phyloP scores from a whole-genome alignment of 2,888 invertebrate genomes.

The Amiota mariae region DNA sequence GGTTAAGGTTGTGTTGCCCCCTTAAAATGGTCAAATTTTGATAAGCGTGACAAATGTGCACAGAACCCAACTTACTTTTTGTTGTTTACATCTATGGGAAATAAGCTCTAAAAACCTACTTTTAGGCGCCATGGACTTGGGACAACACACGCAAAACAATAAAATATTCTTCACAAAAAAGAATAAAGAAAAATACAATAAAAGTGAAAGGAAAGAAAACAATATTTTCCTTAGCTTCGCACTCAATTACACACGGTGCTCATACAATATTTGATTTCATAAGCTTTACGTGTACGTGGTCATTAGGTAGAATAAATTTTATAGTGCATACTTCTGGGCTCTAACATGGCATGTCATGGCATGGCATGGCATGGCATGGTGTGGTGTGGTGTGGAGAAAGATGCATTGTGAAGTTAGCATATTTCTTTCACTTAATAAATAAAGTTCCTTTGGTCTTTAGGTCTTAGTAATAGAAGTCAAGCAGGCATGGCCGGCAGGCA shows the following conservation, averaged over 20 bases:
- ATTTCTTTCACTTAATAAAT: conserved; percentile 15
- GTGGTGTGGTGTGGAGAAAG: too few species aligned
- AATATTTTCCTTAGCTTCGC: conserved; percentile 38
- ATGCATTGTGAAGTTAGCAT: not conserved
- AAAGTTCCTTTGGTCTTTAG: not conserved
- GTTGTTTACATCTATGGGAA: too few species aligned
- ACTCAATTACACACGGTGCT: conserved; percentile 46
- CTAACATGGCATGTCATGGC: not conserved
- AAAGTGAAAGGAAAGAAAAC: conserved; percentile 16
- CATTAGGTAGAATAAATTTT: conserved; percentile 2
- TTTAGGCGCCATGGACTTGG: not conserved
- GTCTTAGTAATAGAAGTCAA: too few species aligned
- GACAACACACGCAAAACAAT: conserved; percentile 1
- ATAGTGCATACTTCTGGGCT: conserved; percentile 16
- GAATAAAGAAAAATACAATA: not conserved
- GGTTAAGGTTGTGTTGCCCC: not conserved
- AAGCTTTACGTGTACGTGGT: not conserved
- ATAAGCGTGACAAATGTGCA: conserved; percentile 13
- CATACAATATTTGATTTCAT: conserved; percentile 10
- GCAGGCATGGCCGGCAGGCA: not conserved
- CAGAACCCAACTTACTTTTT: not conserved
- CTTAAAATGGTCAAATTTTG: conserved; percentile 14
- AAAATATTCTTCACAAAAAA: not conserved
- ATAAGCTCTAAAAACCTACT: not conserved
- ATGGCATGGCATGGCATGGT: too few species aligned